These are phyloP conservation scores for Cyrtorhinus lividipennis DNA, from an alignment of 1,140 invertebrate species.

Conservation along the genomic window DNA sequence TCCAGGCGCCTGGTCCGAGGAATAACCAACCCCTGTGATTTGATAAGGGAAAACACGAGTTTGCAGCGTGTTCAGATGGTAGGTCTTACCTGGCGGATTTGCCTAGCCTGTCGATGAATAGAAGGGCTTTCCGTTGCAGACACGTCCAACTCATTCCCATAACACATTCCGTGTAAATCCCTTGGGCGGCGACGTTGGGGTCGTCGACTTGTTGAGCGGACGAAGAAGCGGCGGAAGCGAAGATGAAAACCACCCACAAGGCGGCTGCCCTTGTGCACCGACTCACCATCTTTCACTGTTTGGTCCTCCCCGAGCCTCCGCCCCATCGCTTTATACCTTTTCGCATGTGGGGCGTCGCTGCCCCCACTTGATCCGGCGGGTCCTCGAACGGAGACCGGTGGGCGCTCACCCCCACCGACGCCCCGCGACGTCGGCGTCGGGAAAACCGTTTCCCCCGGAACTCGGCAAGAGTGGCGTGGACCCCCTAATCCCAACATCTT, in stretches of 20 bases:
- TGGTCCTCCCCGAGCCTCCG: neutral
- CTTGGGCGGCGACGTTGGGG: constrained; percentile 3
- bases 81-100: neutral
- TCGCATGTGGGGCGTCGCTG: neutral
- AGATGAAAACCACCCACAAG: neutral
- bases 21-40: too few relatives aligned
- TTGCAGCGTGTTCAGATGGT: too few relatives aligned
- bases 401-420: too few relatives aligned
- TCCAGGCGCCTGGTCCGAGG: too few relatives aligned
- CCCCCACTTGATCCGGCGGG: too few relatives aligned
- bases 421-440: too few relatives aligned
- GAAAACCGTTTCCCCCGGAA: too few relatives aligned
- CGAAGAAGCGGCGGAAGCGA: neutral
- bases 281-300: neutral
- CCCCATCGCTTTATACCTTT: neutral
- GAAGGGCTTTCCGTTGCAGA: neutral
- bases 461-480: too few relatives aligned
- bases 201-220: neutral
- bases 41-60: too few relatives aligned
- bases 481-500: too few relatives aligned
- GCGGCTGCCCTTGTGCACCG: neutral
- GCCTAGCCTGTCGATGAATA: constrained; percentile 11
- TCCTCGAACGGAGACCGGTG: too few relatives aligned
- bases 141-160: constrained; percentile 11
- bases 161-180: constrained; percentile 12